These are phyloP conservation scores for Leptonema lineaticorne DNA, from an alignment of 1,140 invertebrate species.

Conservation along the genomic window DNA sequence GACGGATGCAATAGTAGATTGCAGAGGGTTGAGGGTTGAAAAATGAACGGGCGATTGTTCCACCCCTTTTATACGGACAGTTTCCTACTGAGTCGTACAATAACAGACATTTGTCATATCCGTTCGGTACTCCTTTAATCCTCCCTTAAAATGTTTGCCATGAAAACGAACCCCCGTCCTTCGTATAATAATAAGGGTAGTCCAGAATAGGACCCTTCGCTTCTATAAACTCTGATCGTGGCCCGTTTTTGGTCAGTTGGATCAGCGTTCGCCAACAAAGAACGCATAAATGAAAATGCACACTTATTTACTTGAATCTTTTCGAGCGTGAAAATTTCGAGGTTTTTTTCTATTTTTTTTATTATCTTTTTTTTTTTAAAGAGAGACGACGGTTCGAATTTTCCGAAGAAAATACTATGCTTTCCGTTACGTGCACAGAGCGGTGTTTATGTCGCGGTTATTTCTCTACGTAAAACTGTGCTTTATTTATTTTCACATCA, in stretches of 20 bases:
- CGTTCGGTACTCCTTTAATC: constrained; percentile 23
- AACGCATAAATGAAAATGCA: background rate
- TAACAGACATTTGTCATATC: constrained; percentile 28
- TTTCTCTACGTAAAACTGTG: no score
- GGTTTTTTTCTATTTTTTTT: no score
- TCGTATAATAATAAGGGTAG: constrained; percentile 18
- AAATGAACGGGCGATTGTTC: background rate
- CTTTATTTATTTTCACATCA: no score
- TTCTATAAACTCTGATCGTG: constrained; percentile 20
- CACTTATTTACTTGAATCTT: no score
- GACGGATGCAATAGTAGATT: background rate
- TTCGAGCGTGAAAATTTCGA: no score
- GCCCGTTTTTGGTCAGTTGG: constrained; percentile 7
- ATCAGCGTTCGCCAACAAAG: background rate
- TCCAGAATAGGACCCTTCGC: background rate
- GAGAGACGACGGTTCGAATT: no score
- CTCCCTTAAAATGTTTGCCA: constrained; percentile 21
- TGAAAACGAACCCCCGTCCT: constrained; percentile 3
- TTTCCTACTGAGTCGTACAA: constrained; percentile 4
- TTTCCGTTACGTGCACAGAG: no score
- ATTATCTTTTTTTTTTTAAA: no score
- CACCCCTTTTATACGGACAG: constrained; percentile 2
- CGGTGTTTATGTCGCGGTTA: no score
- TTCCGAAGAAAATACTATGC: no score
- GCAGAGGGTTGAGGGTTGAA: background rate